Percentiles rank a stretch among this genome's conserved stretches.
phyloP scores from a whole-genome alignment of 2,888 invertebrate genomes.

The Synanthedon andrenaeformis region DNA sequence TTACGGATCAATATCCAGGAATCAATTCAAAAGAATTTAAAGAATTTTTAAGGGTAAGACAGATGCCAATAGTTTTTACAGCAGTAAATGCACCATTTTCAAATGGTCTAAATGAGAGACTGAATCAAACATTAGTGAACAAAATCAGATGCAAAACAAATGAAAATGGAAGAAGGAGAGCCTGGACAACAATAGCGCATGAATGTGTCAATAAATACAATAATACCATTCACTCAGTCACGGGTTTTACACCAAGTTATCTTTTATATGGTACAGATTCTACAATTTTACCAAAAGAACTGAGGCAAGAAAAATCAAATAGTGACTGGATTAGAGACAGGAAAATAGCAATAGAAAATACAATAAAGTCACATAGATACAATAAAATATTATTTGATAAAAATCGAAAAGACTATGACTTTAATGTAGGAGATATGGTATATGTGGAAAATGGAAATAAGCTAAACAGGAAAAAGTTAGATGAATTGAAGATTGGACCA shows the following conservation, averaged over 20 bases:
- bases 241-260: constrained; percentile 13
- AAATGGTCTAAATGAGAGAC: too few relatives aligned
- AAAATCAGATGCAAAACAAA: too few relatives aligned
- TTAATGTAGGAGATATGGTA: too few relatives aligned
- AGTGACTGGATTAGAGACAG: constrained; percentile 8
- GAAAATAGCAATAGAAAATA: constrained; percentile 10
- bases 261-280: constrained; percentile 12
- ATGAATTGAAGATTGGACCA: too few relatives aligned
- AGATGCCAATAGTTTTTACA: constrained; percentile 19
- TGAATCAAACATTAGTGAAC: too few relatives aligned
- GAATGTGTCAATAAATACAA: constrained; percentile 13
- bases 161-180: constrained; percentile 6
- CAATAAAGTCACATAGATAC: constrained; percentile 8
- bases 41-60: constrained; percentile 8
- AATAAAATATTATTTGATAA: constrained; percentile 5
- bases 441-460: too few relatives aligned
- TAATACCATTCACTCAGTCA: constrained; percentile 13
- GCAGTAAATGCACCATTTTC: constrained; percentile 14
- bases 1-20: constrained; percentile 19
- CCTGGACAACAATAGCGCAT: constrained; percentile 13
- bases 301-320: constrained; percentile 7
- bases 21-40: constrained; percentile 17
- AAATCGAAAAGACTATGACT: not conserved
- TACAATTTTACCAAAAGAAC: constrained; percentile 8
- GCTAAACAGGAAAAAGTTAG: too few relatives aligned